Percentiles rank a stretch among this genome's conserved stretches.
Evolutionary conservation across 2,797 vertebrate species (phyloP).

Genomic region (Dicrostonyx torquatus): DNA sequence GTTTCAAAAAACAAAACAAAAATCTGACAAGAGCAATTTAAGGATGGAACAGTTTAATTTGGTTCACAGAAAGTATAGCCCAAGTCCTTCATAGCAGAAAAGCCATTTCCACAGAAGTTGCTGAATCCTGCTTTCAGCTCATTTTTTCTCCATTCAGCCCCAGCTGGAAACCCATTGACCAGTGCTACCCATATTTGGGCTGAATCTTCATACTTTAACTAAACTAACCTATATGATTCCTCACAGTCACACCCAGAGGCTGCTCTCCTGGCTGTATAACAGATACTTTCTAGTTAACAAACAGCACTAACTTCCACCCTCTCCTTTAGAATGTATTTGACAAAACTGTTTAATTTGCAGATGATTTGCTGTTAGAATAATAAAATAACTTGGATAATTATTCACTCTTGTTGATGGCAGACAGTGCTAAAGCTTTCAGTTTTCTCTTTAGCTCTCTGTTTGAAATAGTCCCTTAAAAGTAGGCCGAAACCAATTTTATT

Average conservation of each 20-base stretch:
- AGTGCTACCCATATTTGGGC: neutral
- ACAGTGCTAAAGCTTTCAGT: conserved; percentile 17
- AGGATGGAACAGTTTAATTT: neutral
- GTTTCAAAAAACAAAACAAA: neutral
- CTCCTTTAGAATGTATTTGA: conserved; percentile 19
- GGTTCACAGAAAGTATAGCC: neutral
- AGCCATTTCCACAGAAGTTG: neutral
- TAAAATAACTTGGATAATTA: neutral
- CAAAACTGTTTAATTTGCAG: neutral
- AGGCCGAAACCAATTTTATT: neutral
- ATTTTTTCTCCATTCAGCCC: neutral
- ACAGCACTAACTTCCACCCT: neutral
- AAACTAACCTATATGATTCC: neutral
- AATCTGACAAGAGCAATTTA: too few relatives aligned
- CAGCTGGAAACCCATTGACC: neutral
- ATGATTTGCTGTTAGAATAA: neutral
- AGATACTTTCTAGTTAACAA: neutral
- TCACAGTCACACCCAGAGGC: neutral
- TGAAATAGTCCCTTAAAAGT: conserved; percentile 45
- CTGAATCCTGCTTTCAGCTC: neutral
- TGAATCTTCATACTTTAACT: neutral
- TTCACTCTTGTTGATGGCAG: neutral
- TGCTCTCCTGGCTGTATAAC: neutral
- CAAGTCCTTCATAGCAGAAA: neutral
- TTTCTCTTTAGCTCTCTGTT: conserved; percentile 22